Evolutionary conservation across 2,888 invertebrate species (phyloP).

Genomic region (Amphipyra tragopoginis): DNA sequence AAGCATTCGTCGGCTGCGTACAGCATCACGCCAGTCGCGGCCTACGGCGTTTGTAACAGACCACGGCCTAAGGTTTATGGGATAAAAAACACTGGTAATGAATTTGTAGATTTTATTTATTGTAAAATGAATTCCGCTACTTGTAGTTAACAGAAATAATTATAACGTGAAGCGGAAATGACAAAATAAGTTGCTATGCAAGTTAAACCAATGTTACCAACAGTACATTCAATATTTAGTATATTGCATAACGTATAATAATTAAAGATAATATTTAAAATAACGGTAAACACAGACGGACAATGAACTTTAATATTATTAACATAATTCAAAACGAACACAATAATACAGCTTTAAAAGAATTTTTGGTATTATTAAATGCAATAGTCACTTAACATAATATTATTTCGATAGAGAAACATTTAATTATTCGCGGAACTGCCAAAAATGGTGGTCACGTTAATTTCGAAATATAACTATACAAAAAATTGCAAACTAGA

Average conservation of each 20-base stretch:
- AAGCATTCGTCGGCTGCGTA: no score
- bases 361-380: conserved; percentile 7
- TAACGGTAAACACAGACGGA: conserved; percentile 23
- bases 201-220: conserved; percentile 65
- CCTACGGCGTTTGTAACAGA: no score
- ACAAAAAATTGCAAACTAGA: conserved; percentile 39
- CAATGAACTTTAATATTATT: conserved; percentile 19
- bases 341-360: conserved; percentile 8
- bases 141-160: conserved; percentile 77
- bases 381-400: conserved; percentile 7
- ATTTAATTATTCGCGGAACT: background rate
- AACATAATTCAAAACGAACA: conserved; percentile 24
- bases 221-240: conserved; percentile 37
- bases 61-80: background rate
- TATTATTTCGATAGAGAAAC: conserved; percentile 7
- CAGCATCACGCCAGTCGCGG: no score
- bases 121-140: conserved; percentile 83
- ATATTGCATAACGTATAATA: conserved; percentile 57
- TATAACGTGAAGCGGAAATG: conserved; percentile 70
- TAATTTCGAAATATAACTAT: conserved; percentile 32
- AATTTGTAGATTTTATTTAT: conserved; percentile 85
- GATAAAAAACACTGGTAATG: conserved; percentile 53
- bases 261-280: conserved; percentile 33
- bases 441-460: conserved; percentile 5
- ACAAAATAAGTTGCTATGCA: conserved; percentile 77